Evolutionary conservation across 23 tunicate species (phyloP).

Genomic region (Trididemnum miniatum): DNA sequence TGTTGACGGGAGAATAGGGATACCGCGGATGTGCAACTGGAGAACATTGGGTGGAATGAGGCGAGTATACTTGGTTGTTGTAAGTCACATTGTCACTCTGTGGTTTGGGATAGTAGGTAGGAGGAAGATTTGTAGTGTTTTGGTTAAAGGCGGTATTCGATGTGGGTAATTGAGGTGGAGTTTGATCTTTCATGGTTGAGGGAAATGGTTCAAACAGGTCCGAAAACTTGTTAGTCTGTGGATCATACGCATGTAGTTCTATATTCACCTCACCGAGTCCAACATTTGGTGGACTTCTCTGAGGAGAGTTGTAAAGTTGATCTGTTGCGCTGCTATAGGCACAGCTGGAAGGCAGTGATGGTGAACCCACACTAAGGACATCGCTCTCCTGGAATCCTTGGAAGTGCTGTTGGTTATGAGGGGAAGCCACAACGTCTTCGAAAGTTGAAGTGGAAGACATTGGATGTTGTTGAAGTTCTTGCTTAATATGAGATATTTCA

Average conservation of each 20-base stretch:
- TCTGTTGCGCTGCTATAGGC: neutral
- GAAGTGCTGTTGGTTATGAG: conserved; percentile 9
- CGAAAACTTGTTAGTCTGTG: neutral
- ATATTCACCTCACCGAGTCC: no score
- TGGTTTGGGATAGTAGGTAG: neutral
- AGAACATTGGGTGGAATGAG: neutral
- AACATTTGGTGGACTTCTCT: conserved; percentile 39
- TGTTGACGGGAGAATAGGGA: conserved; percentile 27
- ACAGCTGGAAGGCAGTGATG: conserved; percentile 22
- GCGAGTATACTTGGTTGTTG: neutral
- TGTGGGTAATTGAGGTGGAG: neutral
- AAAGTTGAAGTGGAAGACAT: neutral
- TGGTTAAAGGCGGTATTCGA: neutral
- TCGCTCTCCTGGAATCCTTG: neutral
- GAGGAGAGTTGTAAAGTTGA: conserved; percentile 6
- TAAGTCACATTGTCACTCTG: neutral
- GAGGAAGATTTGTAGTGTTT: neutral
- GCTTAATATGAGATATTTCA: neutral
- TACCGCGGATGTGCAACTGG: neutral
- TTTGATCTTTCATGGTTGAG: neutral
- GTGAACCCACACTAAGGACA: neutral
- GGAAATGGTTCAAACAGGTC: neutral
- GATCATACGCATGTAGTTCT: neutral
- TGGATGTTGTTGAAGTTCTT: neutral
- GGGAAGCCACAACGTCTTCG: neutral